Evolutionary conservation across 2,888 invertebrate species (phyloP).

Genomic region (Macropis europaea): DNA sequence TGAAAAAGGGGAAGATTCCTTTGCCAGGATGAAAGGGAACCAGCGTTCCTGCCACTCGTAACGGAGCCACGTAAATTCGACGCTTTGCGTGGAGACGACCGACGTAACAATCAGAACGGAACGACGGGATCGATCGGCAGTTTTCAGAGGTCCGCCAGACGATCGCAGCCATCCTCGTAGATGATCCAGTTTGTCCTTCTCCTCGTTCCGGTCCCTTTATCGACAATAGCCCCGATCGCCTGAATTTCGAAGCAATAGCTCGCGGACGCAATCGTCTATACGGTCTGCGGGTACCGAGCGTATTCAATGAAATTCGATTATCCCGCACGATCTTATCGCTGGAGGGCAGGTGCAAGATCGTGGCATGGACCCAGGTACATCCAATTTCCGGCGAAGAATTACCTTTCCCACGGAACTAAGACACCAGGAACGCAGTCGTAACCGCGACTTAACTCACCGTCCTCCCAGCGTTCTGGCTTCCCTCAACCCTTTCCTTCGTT

Average conservation of each 20-base stretch:
- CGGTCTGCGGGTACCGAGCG: constrained; percentile 47
- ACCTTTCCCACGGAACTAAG: constrained; percentile 64
- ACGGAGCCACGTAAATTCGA: no score
- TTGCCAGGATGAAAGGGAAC: no score
- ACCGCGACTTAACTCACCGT: constrained; percentile 68
- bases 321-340: constrained; percentile 65
- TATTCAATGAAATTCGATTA: constrained; percentile 71
- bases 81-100: no score
- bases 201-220: constrained; percentile 28
- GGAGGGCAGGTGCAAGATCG: constrained; percentile 65
- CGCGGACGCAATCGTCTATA: constrained; percentile 56
- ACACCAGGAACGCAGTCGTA: constrained; percentile 61
- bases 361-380: constrained; percentile 59
- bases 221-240: constrained; percentile 42
- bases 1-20: no score
- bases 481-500: constrained; percentile 9
- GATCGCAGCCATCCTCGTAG: constrained; percentile 18
- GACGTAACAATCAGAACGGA: no score
- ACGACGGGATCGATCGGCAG: no score
- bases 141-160: no score
- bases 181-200: constrained; percentile 46
- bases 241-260: constrained; percentile 58
- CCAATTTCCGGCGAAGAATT: constrained; percentile 76
- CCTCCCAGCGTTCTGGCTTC: constrained; percentile 22
- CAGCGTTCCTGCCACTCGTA: no score